Conservation (phyloP, 2,113 vertebrate species). For the Panthera tigris region DNA sequence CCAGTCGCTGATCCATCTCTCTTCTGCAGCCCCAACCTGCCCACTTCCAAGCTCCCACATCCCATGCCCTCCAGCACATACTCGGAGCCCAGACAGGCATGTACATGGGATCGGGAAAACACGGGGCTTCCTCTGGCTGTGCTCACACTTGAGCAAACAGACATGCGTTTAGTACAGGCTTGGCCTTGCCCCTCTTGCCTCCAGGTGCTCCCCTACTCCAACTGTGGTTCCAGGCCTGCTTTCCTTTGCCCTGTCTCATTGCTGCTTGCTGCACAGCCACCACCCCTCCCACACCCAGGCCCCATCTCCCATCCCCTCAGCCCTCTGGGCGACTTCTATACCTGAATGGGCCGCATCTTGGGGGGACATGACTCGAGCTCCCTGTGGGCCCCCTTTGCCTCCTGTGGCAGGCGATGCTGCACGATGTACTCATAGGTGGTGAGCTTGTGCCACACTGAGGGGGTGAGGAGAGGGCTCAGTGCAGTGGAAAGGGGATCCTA, state of each 20-base stretch:
- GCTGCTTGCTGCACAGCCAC: not conserved
- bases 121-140: not conserved
- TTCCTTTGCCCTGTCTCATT: not conserved
- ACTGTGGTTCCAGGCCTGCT: not conserved
- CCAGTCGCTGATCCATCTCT: not conserved
- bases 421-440: constrained; percentile 97
- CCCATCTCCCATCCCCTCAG: not conserved
- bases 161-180: not conserved
- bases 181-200: not conserved
- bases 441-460: constrained; percentile 95
- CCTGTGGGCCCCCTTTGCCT: constrained; percentile 83
- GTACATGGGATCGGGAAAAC: not conserved
- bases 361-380: constrained; percentile 78
- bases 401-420: constrained; percentile 91
- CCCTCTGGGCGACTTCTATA: constrained; percentile 71
- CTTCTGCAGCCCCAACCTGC: not conserved
- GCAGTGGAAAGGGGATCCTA: not conserved
- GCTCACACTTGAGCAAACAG: not conserved
- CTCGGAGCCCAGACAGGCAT: not conserved
- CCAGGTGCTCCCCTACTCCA: not conserved
- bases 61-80: not conserved
- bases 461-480: constrained; percentile 65
- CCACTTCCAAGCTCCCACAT: not conserved
- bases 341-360: constrained; percentile 85
- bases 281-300: not conserved